These are phyloP conservation scores for Dynastes tityus DNA, from an alignment of 2,888 invertebrate species.

Conservation along the genomic window DNA sequence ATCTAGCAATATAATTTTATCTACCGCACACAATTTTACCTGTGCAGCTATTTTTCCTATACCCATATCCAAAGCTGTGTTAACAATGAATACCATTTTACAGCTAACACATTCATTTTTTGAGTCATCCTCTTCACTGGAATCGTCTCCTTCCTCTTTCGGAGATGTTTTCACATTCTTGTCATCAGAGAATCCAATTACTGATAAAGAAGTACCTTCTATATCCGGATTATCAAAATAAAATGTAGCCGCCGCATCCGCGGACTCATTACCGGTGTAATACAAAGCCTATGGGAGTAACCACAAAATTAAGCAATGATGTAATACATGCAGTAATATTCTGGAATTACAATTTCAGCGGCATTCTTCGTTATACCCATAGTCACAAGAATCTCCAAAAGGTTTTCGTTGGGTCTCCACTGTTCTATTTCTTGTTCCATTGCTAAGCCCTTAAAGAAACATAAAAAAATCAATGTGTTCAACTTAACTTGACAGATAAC, in stretches of 20 bases:
- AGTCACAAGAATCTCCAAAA: constrained; percentile 65
- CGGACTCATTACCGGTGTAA: constrained; percentile 73
- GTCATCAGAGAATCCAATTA: constrained; percentile 55
- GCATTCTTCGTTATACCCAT: constrained; percentile 70
- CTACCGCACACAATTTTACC: constrained; percentile 64
- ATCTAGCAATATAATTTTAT: not conserved
- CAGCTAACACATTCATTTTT: constrained; percentile 67
- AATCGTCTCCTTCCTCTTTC: constrained; percentile 48
- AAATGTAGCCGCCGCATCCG: constrained; percentile 73
- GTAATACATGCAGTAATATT: constrained; percentile 24
- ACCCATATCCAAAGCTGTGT: constrained; percentile 76
- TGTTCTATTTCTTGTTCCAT: constrained; percentile 54
- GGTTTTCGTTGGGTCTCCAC: constrained; percentile 67
- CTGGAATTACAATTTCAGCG: constrained; percentile 67
- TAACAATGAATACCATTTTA: constrained; percentile 80
- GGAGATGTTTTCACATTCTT: constrained; percentile 43
- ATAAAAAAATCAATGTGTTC: constrained; percentile 49
- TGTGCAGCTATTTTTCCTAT: constrained; percentile 76
- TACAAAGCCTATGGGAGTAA: constrained; percentile 70
- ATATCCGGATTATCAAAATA: constrained; percentile 72
- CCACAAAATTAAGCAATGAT: constrained; percentile 30
- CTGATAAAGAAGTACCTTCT: constrained; percentile 55
- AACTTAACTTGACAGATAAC: constrained; percentile 49
- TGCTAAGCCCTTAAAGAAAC: constrained; percentile 29
- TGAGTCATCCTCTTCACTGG: constrained; percentile 52